Base-by-base conservation (phyloP, 2,797 vertebrate genomes). In the Syndactyla subalaris region DNA sequence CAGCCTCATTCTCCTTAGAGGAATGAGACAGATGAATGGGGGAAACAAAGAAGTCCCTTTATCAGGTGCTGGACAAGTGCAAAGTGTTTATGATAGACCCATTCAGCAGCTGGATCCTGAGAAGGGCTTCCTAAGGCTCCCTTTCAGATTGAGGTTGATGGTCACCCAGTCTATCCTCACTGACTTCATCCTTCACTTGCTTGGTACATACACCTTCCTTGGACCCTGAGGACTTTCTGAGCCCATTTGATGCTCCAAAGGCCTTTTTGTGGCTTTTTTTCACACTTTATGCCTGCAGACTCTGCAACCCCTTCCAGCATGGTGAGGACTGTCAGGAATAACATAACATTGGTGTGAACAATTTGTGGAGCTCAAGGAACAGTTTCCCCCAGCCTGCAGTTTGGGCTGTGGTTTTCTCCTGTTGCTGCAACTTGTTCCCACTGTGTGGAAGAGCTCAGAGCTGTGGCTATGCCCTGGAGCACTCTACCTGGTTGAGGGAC, bases 331-430 rank as follows among this genome's bases (percentile, higher is more conserved):
- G 46, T 59, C 1, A 3, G 65, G 49, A 71, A 38, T 45, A 43
- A n/a, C 1, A 0, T 58, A 51, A 46, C 1, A 1, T 39, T 67
- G 48, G 17, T 43, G 29, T 32, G 41, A 72, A 30, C 0, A 0
- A 36, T 70, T 79, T 34, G 12, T 52, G 29, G 38, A 88, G 71
- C 55, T 77, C 45, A 46, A 66, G 30, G 41, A 80, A 15, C 1
- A 1, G 52, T 71, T 82, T 71, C 6, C 8, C 16, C 14, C 19
- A 59, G 57, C 36, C 19, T 2, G 0, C 1, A 3, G 55, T 77
- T 88, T 23, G 7, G 30, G 21, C 14, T 63, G 12, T 36, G 4
- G 24, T 1, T 66, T 79, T 46, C 39, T 94, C 34, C 61, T 21
- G 4, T 70, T 19, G 9, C 27, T 91, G 54, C 46, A 73, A 65